Evolutionary conservation across 2,113 vertebrate genomes (phyloP), one percentile per base, ranked within the genome.

Genomic region (Tachysurus vachellii): DNA sequence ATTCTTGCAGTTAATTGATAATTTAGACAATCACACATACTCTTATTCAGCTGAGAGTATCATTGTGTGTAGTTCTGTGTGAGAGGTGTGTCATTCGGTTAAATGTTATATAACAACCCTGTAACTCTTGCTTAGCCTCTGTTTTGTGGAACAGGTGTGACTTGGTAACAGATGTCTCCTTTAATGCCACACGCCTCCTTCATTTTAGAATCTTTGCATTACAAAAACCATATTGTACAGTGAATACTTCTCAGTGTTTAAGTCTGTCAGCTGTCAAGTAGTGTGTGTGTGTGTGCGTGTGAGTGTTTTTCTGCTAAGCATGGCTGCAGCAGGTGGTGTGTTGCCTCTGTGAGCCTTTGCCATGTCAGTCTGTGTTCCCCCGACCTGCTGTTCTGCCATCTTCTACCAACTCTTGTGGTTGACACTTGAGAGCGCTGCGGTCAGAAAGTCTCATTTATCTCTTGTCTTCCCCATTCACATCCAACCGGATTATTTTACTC

Each of bases 401-500:
- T 54, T 9, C 50, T 79, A 53, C 44, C 50, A 31, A 31, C 75
- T 85, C 71, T 73, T 87, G 77, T 82, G 82, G 36, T 47, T 36
- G 89, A 88, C 56, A 90, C 31, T 85, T n/a, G 89, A 90, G 89
- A 88, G 76, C 66, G 42, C 36, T 68, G 59, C 81, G 84, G 56
- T 88, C 31, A 64, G 42, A 90, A 81, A 84, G 47, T 66, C 81
- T 86, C 81, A 56, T 86, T 86, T 64, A 66, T 68, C 17, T 83
- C 23, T 11, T 31, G 19, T 83, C 59, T 88, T 61, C 13, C 68
- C 84, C 88, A 83, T 70, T 92, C 93, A 86, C 88, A 79, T 50
- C 76, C 47, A 56, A 81, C 82, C 59, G 84, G 93, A 94, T 95
- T 93, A 92, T 79, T 73, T 80, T 92, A 92, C 91, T 93, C 91